These are phyloP conservation scores for Drosophila lutescens DNA, from an alignment of 2,888 invertebrate species.

Conservation along the genomic window DNA sequence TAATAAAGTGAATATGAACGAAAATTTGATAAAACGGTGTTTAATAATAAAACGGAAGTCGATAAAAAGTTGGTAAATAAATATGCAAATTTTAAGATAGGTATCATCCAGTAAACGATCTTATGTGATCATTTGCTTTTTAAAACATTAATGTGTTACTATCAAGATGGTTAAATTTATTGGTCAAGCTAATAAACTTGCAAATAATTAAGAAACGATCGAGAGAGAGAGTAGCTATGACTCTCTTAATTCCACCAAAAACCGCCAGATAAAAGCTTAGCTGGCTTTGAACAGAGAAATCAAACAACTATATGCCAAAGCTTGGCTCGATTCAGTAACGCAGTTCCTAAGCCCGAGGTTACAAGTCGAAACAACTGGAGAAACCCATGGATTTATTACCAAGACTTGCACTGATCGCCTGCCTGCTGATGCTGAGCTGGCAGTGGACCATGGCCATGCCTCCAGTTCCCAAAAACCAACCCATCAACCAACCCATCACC, in stretches of 20 bases:
- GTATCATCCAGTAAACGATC: background rate
- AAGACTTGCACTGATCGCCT: conserved; percentile 15
- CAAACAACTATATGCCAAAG: background rate
- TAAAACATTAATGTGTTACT: too few relatives aligned
- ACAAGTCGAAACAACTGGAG: conserved; percentile 1
- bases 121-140: background rate
- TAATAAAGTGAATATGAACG: background rate
- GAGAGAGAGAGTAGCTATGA: conserved; percentile 7
- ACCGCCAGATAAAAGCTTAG: conserved; percentile 21
- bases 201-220: background rate
- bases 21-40: background rate
- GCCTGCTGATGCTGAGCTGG: conserved; percentile 33
- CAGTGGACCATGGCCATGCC: conserved; percentile 9
- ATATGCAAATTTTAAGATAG: too few relatives aligned
- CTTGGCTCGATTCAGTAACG: conserved; percentile 23
- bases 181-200: background rate
- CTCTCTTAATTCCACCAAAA: conserved; percentile 5
- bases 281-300: conserved; percentile 1
- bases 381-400: conserved; percentile 14
- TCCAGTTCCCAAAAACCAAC: background rate
- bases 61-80: background rate
- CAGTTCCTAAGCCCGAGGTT: background rate
- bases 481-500: background rate
- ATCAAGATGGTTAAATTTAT: background rate
- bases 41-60: background rate